These are phyloP conservation scores for Drosophila sturtevanti DNA, from an alignment of 1,140 invertebrate genomes.

Conservation along the genomic window DNA sequence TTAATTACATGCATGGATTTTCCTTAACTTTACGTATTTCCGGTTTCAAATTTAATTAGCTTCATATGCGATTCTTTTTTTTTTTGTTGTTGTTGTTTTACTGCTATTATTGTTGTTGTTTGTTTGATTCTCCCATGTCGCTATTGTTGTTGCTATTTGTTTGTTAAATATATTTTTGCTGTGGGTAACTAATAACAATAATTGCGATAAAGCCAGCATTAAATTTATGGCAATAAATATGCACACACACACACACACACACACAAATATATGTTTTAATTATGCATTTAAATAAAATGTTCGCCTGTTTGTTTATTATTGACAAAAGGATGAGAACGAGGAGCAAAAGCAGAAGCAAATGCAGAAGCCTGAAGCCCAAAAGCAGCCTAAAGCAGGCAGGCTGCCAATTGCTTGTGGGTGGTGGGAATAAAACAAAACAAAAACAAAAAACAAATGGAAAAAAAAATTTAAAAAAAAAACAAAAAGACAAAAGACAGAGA, in stretches of 20 bases:
- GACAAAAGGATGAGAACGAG: not conserved
- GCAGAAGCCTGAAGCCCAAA: not conserved
- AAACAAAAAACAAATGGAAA: not conserved
- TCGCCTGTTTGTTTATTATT: conserved; percentile 44
- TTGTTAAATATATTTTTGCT: conserved; percentile 11
- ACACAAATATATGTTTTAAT: conserved; percentile 58
- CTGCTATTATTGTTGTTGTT: too few relatives aligned
- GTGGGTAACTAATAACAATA: conserved; percentile 74
- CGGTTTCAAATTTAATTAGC: conserved; percentile 75
- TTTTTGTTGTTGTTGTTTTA: not conserved
- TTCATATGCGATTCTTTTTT: conserved; percentile 26
- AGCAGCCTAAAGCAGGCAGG: not conserved
- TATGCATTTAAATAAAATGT: conserved; percentile 73
- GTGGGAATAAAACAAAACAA: conserved; percentile 28
- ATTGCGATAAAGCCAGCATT: conserved; percentile 79
- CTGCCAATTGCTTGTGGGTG: not conserved
- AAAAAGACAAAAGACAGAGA: conserved; percentile 8
- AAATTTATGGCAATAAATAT: conserved; percentile 54
- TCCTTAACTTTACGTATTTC: conserved; percentile 35
- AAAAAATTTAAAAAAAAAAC: conserved; percentile 34
- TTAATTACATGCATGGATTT: conserved; percentile 48
- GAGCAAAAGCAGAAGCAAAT: not conserved
- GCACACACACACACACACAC: conserved; percentile 8
- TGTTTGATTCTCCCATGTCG: not conserved
- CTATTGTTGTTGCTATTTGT: not conserved